phyloP scores from a whole-genome alignment of 2,888 invertebrate genomes.

The Calliscelio sp. region DNA sequence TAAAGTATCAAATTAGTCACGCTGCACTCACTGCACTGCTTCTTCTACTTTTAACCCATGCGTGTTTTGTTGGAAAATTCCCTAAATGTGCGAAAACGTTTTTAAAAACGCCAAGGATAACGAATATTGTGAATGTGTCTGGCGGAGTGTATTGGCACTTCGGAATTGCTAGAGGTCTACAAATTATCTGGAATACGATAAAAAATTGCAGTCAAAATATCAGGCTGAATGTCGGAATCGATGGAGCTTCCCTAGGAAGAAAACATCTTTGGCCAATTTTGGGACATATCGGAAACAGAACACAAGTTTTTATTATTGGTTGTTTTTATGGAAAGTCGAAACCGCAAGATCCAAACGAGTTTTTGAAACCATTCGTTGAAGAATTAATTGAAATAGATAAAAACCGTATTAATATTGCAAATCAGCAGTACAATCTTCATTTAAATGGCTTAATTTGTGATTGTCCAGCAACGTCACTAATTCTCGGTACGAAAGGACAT shows the following conservation, averaged over 20 bases:
- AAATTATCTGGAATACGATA: not conserved
- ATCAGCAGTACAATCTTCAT: not conserved
- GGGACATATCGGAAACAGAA: not conserved
- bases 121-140: not conserved
- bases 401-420: not conserved
- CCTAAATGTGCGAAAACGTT: slow-evolving; percentile 4
- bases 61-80: slow-evolving; percentile 11
- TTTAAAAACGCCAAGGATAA: slow-evolving; percentile 14
- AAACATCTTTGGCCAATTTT: not conserved
- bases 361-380: not conserved
- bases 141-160: slow-evolving; percentile 13
- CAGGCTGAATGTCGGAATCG: slow-evolving; percentile 8
- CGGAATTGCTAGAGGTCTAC: not conserved
- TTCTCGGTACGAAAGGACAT: not conserved
- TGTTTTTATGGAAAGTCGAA: not conserved
- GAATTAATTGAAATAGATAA: not conserved
- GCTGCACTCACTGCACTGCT: slow-evolving; percentile 2
- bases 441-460: not conserved
- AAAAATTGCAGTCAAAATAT: not conserved
- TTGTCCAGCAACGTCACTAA: not conserved
- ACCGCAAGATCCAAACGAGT: not conserved
- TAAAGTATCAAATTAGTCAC: not conserved
- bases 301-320: not conserved
- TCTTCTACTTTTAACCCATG: not conserved
- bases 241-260: not conserved